Evolutionary conservation across 1,140 invertebrate genomes (phyloP), one percentile per base, ranked within the genome.

Genomic region (Ectropis grisescens): DNA sequence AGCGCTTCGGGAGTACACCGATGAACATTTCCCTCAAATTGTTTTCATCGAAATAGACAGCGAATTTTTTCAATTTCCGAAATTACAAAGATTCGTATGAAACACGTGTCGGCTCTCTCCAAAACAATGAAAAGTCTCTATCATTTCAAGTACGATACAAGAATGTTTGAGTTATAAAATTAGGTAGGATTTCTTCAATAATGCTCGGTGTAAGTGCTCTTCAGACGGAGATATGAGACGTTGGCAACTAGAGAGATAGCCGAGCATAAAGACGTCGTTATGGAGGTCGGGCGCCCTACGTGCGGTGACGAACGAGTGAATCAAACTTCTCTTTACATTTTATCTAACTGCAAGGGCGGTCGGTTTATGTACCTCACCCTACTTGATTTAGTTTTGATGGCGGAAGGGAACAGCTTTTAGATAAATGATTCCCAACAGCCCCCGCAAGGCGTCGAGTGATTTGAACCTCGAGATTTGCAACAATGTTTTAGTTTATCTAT

Each of bases 301-400:
- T 56, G 53, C 41, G 50, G 43, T 61, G 61, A 58, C 59, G 56
- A 51, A 47, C 42, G 54, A 74, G 61, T 80, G 67, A 74, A 76
- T 76, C 65, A 72, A 74, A 76, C 56, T 68, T 62, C 75, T 58
- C 58, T 74, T 61, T 58, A 69, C 56, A 69, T 74, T 80, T 74
- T 70, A 70, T 76, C 65, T 65, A 56, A 75, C 57, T 71, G 67
- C 61, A 62, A 74, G 69, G 71, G 67, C 53, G 75, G 74, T 68
- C 57, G 58, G 58, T 74, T 79, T 79, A 72, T 71, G 67, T 54
- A 61, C 54, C 45, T 58, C 61, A 47, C 72, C 69, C 65, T 68
- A 59, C 65, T 72, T 76, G 71, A 80, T 80, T 67, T 65, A 66
- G 71, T 72, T 80, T 76, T 80, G 75, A 80, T 80, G 61, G 68